Conservation (phyloP, 2,888 invertebrate species). For the Pyralis farinalis region DNA sequence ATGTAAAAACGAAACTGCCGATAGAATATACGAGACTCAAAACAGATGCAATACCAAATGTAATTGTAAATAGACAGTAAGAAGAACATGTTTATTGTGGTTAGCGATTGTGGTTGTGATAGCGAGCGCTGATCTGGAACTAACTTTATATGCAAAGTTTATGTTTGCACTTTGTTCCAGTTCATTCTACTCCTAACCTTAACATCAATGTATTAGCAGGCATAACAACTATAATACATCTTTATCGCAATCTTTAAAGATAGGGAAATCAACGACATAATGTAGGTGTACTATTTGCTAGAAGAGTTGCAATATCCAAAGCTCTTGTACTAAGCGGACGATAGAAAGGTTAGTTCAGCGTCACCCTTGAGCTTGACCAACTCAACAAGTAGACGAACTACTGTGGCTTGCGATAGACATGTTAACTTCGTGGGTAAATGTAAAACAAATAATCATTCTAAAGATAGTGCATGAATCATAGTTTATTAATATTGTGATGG, state of each 20-base stretch:
- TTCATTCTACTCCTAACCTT: background rate
- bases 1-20: background rate
- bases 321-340: background rate
- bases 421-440: too few relatives aligned
- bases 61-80: conserved; percentile 9
- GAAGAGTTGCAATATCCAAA: background rate
- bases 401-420: background rate
- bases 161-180: conserved; percentile 9
- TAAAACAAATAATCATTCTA: conserved; percentile 3
- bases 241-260: background rate
- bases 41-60: conserved; percentile 9
- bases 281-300: too few relatives aligned
- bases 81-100: conserved; percentile 12
- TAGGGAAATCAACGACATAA: too few relatives aligned
- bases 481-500: conserved; percentile 21
- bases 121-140: conserved; percentile 6
- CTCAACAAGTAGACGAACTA: conserved; percentile 1
- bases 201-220: background rate
- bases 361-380: conserved; percentile 46
- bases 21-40: background rate
- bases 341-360: conserved; percentile 16
- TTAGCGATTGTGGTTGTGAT: background rate
- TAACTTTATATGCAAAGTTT: conserved; percentile 8
- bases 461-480: conserved; percentile 43
- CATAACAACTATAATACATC: background rate